These are phyloP conservation scores for Diorhabda elongata DNA, from an alignment of 1,140 invertebrate genomes.

Conservation along the genomic window DNA sequence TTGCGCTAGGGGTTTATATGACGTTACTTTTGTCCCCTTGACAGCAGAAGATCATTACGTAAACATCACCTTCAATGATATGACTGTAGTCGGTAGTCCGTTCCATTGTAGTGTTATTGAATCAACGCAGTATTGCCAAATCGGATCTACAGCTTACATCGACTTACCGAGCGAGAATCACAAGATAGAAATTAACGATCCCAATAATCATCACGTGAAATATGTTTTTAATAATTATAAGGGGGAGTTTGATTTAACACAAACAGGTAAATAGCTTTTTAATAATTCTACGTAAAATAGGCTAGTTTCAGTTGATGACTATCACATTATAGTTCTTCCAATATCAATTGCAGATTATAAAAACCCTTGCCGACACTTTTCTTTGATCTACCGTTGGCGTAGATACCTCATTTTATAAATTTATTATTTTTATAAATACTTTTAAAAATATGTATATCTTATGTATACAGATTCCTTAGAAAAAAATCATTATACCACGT, in stretches of 20 bases:
- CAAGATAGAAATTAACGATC: slow-evolving; percentile 43
- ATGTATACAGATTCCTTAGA: too few species aligned
- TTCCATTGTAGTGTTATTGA: slow-evolving; percentile 65
- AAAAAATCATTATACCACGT: too few species aligned
- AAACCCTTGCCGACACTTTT: too few species aligned
- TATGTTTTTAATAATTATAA: slow-evolving; percentile 42
- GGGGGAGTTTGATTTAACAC: slow-evolving; percentile 42
- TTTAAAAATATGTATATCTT: too few species aligned
- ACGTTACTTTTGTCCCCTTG: slow-evolving; percentile 93
- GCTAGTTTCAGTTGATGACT: too few species aligned
- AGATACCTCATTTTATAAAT: too few species aligned
- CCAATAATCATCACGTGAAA: slow-evolving; percentile 43
- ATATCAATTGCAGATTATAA: too few species aligned
- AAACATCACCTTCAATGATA: slow-evolving; percentile 95
- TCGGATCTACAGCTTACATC: slow-evolving; percentile 53
- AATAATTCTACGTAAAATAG: too few species aligned
- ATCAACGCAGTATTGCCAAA: slow-evolving; percentile 50
- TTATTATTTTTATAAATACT: too few species aligned
- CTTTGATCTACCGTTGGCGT: too few species aligned
- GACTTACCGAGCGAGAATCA: slow-evolving; percentile 48
- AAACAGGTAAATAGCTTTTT: slow-evolving; percentile 27
- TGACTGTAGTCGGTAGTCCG: slow-evolving; percentile 86
- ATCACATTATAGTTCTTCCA: too few species aligned
- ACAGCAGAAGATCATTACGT: slow-evolving; percentile 87
- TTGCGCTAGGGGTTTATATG: slow-evolving; percentile 86